Evolutionary conservation across 2,113 vertebrate species (phyloP).

Genomic region (Natator depressus): DNA sequence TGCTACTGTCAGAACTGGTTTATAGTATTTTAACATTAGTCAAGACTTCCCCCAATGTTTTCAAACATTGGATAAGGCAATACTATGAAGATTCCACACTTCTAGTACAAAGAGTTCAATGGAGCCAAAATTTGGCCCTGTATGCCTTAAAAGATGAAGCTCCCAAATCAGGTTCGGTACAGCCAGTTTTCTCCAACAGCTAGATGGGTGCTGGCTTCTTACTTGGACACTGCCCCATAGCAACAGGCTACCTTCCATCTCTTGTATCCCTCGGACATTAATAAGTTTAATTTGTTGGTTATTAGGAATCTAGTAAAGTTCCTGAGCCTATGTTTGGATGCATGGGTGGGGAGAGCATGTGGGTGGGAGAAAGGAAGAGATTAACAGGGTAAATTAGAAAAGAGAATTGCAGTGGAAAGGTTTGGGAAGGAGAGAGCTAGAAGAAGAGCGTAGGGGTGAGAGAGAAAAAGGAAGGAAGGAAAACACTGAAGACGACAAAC

Average conservation of each 20-base stretch:
- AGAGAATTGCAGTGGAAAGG: not conserved
- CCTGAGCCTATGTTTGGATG: not conserved
- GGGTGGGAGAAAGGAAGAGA: fast-evolving
- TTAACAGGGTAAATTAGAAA: not conserved
- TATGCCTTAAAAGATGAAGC: not conserved
- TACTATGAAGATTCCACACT: not conserved
- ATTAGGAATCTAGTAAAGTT: not conserved
- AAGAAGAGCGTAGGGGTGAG: not conserved
- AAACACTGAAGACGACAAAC: not conserved
- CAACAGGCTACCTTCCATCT: not conserved
- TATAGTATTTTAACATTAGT: not conserved
- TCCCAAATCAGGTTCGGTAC: not conserved
- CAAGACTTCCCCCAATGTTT: not conserved
- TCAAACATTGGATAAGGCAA: not conserved
- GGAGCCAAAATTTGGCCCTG: not conserved
- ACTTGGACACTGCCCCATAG: not conserved
- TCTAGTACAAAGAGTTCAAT: not conserved
- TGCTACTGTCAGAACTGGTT: not conserved
- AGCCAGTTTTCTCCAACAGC: not conserved
- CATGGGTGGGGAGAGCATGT: not conserved
- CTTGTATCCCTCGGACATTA: not conserved
- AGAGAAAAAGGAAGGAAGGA: not conserved
- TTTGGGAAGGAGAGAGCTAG: not conserved
- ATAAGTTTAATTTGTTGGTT: not conserved
- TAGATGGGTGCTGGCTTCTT: fast-evolving